Evolutionary conservation across 2,797 vertebrate species (phyloP).

Genomic region (Protonibea diacanthus): DNA sequence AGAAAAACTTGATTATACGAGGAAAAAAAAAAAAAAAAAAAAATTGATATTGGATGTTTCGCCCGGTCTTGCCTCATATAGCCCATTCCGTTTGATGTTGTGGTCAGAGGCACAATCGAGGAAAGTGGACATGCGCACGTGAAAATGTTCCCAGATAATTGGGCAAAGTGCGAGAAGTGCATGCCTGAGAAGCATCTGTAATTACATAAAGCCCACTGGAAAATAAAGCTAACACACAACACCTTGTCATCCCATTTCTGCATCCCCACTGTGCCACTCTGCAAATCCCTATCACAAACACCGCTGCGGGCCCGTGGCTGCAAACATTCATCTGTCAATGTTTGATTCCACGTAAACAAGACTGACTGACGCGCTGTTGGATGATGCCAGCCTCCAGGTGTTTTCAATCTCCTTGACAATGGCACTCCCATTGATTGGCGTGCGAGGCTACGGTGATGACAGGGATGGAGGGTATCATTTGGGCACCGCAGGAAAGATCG

Average conservation of each 20-base stretch:
- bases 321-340: constrained; percentile 69
- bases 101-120: constrained; percentile 74
- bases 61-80: constrained; percentile 72
- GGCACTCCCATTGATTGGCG: constrained; percentile 51
- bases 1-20: constrained; percentile 68
- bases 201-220: constrained; percentile 59
- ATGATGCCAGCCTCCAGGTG: constrained; percentile 71
- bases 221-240: constrained; percentile 58
- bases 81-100: constrained; percentile 83
- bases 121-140: constrained; percentile 66
- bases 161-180: constrained; percentile 49
- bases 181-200: constrained; percentile 62
- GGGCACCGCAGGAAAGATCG: constrained; percentile 64
- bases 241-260: constrained; percentile 38
- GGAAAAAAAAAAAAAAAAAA: constrained; percentile 42
- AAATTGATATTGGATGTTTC: constrained; percentile 70
- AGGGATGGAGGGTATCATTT: constrained; percentile 74
- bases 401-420: constrained; percentile 64
- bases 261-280: constrained; percentile 27
- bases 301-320: constrained; percentile 43
- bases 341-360: constrained; percentile 63
- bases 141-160: constrained; percentile 47
- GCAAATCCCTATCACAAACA: constrained; percentile 67
- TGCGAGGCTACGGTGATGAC: constrained; percentile 67
- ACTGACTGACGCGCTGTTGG: constrained; percentile 55